Base-by-base conservation (phyloP, 2,797 vertebrate species). In the Muscicapa striata region DNA sequence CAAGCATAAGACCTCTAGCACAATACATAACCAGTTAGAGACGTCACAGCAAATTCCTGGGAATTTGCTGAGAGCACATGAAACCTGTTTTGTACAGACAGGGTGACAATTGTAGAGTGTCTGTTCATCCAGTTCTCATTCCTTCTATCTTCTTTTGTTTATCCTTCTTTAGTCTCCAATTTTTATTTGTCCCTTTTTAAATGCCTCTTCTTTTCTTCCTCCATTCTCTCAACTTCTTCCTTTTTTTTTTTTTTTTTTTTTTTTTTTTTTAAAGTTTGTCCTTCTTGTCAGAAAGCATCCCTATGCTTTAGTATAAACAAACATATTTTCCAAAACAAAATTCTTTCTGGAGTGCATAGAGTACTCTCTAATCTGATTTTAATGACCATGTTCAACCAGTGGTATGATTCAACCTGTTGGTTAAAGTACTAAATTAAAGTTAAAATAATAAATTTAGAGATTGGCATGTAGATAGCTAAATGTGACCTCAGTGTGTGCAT, bases 231-330 rank as follows among this genome's bases (percentile, higher is more conserved):
- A 36, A 4, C 1, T 43, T 49, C 2, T 19, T 36, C 3, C 0
- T 15, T 46, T 59, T n/a, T 61, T 38, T 32, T 48, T 17, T 66
- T 48, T 61, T 61, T 81, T 32, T 7, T 52, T n/a, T 13, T 66
- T 45, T 64, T 59, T 81, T 41, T 9, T 41, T 41, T 41, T 41
- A 6, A 7, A 1, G 15, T 49, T 40, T 58, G 5, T 36, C 15
- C 4, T 32, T 67, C 20, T 46, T 72, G 6, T 48, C 26, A 72
- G 30, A 81, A 86, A 62, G 0, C 15, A 48, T 66, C 8, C 9
- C 6, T 34, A 8, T 0, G 0, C 2, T 64, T 46, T n/a, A 5
- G 24, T 30, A 16, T 40, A 62, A 57, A 40, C 9, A 63, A 66
- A 30, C 13, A 17, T 5, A 9, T 70, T 88, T 40, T 34, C 34